A percentile compares a stretch with the other conserved stretches of the same genome.
These are phyloP conservation scores for Elmis aenea DNA, from an alignment of 2,888 invertebrate species.

Conservation along the genomic window DNA sequence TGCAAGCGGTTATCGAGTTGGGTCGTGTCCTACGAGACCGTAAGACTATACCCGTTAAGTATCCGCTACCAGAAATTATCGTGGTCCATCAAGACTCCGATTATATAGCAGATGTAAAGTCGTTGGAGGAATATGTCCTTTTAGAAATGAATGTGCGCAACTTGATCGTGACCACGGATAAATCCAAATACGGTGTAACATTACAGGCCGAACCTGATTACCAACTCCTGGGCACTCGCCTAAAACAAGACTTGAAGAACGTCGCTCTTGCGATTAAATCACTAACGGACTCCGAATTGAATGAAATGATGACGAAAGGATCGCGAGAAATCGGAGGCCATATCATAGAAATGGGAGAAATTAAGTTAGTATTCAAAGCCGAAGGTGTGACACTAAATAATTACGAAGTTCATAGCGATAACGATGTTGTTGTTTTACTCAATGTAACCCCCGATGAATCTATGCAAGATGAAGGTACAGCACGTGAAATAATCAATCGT, in stretches of 20 bases:
- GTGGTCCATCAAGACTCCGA: conserved; percentile 82
- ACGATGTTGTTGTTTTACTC: conserved; percentile 82
- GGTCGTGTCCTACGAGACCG: conserved; percentile 90
- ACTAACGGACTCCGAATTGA: conserved; percentile 73
- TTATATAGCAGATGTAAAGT: conserved; percentile 72
- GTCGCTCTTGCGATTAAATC: conserved; percentile 78
- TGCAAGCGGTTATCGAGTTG: conserved; percentile 94
- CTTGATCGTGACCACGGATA: conserved; percentile 81
- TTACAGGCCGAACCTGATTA: conserved; percentile 93
- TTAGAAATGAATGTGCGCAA: conserved; percentile 90
- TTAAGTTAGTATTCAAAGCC: conserved; percentile 77
- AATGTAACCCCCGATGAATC: conserved; percentile 85
- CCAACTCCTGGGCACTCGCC: conserved; percentile 79
- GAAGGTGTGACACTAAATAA: conserved; percentile 59
- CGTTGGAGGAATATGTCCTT: conserved; percentile 77
- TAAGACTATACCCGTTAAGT: conserved; percentile 91
- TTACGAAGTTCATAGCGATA: conserved; percentile 88
- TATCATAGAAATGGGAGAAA: conserved; percentile 69
- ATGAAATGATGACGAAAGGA: conserved; percentile 65
- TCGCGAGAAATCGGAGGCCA: conserved; percentile 71
- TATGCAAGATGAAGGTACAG: conserved; percentile 90
- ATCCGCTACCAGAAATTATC: conserved; percentile 93
- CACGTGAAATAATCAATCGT: conserved; percentile 92
- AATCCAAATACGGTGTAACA: conserved; percentile 85
- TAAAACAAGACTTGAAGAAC: conserved; percentile 86